Evolutionary conservation across 2,113 vertebrate species (phyloP).

Genomic region (Oncorhynchus keta): DNA sequence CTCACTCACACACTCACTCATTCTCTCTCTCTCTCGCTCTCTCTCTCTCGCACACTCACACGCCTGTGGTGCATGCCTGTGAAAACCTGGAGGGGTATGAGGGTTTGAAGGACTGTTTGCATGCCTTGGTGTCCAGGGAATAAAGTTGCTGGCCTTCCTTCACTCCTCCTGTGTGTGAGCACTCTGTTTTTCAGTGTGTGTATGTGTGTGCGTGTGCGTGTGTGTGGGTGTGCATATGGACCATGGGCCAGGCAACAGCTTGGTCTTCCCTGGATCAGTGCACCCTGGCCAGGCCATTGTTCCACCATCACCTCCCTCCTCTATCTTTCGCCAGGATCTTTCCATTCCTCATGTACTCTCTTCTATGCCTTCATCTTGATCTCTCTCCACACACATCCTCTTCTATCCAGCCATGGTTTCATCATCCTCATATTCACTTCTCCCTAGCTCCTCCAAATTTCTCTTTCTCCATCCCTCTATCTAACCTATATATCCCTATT

Average conservation of each 20-base stretch:
- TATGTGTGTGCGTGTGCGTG: background rate
- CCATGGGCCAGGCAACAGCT: conserved; percentile 68
- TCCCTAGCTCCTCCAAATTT: background rate
- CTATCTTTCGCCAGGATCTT: background rate
- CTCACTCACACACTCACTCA: too few relatives aligned
- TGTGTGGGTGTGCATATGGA: conserved; percentile 60
- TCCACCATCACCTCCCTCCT: conserved; percentile 23
- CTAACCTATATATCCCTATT: background rate
- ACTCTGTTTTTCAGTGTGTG: background rate
- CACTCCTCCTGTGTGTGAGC: conserved; percentile 1
- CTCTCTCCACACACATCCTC: background rate
- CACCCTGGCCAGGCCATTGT: conserved; percentile 64
- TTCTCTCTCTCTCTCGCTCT: background rate
- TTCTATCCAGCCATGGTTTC: background rate
- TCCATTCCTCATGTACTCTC: background rate
- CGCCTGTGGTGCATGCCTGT: background rate
- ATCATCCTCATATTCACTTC: background rate
- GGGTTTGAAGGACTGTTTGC: background rate
- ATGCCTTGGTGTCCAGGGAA: conserved; percentile 8
- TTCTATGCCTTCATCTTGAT: background rate
- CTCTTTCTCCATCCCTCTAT: background rate
- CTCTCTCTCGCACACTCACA: background rate
- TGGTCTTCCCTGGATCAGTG: conserved; percentile 74
- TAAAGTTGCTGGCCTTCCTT: conserved; percentile 25
- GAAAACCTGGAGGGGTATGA: conserved; percentile 10